A percentile compares a stretch with the other conserved stretches of the same genome.
These are phyloP conservation scores for Xiphophorus birchmanni DNA, from an alignment of 2,797 vertebrate genomes.

Conservation along the genomic window DNA sequence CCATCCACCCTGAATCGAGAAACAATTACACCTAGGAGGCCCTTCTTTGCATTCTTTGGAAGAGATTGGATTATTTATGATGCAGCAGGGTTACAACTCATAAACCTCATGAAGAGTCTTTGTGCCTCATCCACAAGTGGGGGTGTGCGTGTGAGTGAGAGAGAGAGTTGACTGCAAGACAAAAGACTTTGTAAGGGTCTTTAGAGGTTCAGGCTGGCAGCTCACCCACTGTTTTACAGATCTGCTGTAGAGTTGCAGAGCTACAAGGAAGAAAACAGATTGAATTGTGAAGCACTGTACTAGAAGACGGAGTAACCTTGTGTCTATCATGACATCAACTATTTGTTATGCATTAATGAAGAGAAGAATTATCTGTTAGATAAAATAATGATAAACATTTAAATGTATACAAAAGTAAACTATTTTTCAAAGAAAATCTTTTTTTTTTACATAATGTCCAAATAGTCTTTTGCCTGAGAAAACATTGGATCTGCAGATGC, in stretches of 20 bases:
- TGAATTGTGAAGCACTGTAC: constrained; percentile 24
- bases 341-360: neutral
- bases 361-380: neutral
- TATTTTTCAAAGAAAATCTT: neutral
- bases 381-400: neutral
- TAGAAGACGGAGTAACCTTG: constrained; percentile 16
- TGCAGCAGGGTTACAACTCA: constrained; percentile 64
- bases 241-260: constrained; percentile 40
- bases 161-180: constrained; percentile 41
- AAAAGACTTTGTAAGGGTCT: constrained; percentile 51
- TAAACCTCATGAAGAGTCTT: constrained; percentile 68
- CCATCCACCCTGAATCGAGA: constrained; percentile 35
- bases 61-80: constrained; percentile 71
- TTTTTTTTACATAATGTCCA: neutral
- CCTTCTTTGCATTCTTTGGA: constrained; percentile 58
- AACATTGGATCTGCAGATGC: neutral
- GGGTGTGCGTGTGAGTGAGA: constrained; percentile 6
- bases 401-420: neutral
- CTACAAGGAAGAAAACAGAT: constrained; percentile 42
- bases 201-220: constrained; percentile 49
- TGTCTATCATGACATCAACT: constrained; percentile 17
- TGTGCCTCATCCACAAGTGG: constrained; percentile 20
- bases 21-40: constrained; percentile 44
- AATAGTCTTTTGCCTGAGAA: neutral
- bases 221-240: constrained; percentile 64